Evolutionary conservation across 2,113 vertebrate species (phyloP).

Genomic region (Oryzias javanicus): DNA sequence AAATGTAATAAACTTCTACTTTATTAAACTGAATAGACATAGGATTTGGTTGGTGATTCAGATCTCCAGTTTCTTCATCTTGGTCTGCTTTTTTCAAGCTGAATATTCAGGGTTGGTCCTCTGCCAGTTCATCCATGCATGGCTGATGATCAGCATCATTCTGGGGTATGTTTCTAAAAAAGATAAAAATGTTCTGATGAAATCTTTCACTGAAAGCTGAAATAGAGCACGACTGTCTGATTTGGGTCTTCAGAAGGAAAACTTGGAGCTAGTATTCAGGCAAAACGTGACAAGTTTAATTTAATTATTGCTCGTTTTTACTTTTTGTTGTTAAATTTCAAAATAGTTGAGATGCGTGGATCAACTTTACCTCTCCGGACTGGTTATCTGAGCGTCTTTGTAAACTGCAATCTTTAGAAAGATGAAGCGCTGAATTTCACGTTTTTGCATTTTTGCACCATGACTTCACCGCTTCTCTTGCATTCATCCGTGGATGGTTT

Average conservation of each 20-base stretch:
- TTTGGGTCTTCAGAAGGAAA: not conserved
- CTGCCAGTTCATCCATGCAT: not conserved
- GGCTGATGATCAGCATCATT: not conserved
- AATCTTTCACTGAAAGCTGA: not conserved
- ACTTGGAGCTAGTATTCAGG: not conserved
- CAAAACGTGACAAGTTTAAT: too few relatives aligned
- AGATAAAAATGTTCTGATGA: not conserved
- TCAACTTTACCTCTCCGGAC: not conserved
- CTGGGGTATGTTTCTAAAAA: not conserved
- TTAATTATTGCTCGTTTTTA: too few relatives aligned
- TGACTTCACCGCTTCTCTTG: conserved; percentile 64
- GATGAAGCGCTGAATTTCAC: conserved; percentile 12
- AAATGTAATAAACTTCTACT: not conserved
- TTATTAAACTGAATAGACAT: not conserved
- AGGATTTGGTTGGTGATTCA: not conserved
- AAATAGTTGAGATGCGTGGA: too few relatives aligned
- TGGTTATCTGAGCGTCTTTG: not conserved
- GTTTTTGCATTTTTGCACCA: conserved; percentile 48
- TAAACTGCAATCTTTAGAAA: not conserved
- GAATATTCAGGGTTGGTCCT: not conserved
- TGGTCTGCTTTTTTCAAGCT: not conserved
- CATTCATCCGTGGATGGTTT: conserved; percentile 58
- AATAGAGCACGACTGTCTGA: not conserved
- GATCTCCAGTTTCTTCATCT: not conserved
- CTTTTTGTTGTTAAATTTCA: too few relatives aligned